Evolutionary conservation across 1,140 invertebrate genomes (phyloP).

Genomic region (Antheraea pernyi): DNA sequence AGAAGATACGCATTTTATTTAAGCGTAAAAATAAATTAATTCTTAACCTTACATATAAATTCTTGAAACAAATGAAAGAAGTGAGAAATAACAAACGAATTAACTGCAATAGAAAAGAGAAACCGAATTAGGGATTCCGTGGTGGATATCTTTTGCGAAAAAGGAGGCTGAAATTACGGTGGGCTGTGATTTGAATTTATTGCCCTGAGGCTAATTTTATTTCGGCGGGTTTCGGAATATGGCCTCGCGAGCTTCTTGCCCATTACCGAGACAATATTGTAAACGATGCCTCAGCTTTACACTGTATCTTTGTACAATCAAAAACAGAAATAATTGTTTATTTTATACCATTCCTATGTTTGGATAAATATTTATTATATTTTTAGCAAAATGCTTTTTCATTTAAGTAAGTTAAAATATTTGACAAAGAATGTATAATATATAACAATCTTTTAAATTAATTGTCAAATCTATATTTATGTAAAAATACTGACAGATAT

Average conservation of each 20-base stretch:
- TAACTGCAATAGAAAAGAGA: slow-evolving; percentile 50
- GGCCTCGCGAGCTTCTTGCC: slow-evolving; percentile 39
- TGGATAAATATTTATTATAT: not conserved
- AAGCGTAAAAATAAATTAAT: not conserved
- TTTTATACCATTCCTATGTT: not conserved
- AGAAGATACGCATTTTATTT: not conserved
- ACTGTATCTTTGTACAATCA: slow-evolving; percentile 48
- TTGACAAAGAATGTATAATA: too few species aligned
- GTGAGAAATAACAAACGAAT: slow-evolving; percentile 38
- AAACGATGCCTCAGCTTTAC: slow-evolving; percentile 34
- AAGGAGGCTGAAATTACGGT: slow-evolving; percentile 58
- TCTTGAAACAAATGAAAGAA: slow-evolving; percentile 17
- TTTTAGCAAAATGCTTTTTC: too few species aligned
- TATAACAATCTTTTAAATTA: too few species aligned
- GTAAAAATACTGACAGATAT: too few species aligned
- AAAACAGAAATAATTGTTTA: slow-evolving; percentile 30
- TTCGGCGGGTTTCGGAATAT: slow-evolving; percentile 48
- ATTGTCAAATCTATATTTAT: too few species aligned
- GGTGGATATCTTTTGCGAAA: slow-evolving; percentile 56
- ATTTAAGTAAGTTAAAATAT: too few species aligned
- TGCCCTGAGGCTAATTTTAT: slow-evolving; percentile 66
- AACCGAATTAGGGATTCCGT: slow-evolving; percentile 60
- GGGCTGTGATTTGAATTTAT: slow-evolving; percentile 68
- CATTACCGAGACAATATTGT: slow-evolving; percentile 55
- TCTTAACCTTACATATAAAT: not conserved